Evolutionary conservation across 2,113 vertebrate genomes (phyloP), one percentile per base, ranked within the genome.

Genomic region (Tupaia tana): DNA sequence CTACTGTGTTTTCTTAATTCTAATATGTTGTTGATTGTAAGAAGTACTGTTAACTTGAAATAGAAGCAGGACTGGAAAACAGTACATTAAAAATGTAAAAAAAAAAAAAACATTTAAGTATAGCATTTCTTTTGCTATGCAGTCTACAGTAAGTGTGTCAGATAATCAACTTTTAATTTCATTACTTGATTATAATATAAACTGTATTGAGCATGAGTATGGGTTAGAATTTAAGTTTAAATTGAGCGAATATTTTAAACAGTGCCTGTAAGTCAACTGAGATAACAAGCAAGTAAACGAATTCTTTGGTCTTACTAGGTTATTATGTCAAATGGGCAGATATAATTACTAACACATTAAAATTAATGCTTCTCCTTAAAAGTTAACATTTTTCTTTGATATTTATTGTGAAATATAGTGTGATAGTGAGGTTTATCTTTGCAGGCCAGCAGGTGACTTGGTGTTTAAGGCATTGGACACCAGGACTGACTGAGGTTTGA

Each of bases 201-300:
- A 87, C 93, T 96, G 14, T 89, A 52, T 63, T 85, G 77, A 91
- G 58, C 19, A 83, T 29, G 82, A 54, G 4, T 93, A 84, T 73
- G 9, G 56, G 34, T 89, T 93, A 71, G 58, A 86, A 91, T 96
- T 91, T 93, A 59, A 89, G 66, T 91, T 83, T 78, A 79, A 93
- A 79, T 74, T 89, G 6, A 71, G 24, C 79, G 31, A 43, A 5
- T 93, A 14, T 93, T 89, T 75, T 12, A 91, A 3, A 29, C 77
- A 86, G 4, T 93, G 87, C 34, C 29, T 82, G n/a, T 87, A 79
- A 87, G n/a, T 91, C 58, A 79, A 2, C 20, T 19, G 52, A 94
- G 29, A n/a, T 84, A 29, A 71, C 25, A 61, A 12, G 74, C 61
- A 78, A 66, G 12, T 64, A 59, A 84, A 80, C n/a, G 91, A 13